Base-by-base conservation (phyloP, 2,797 vertebrate genomes). In the Pseudochirops corinnae region DNA sequence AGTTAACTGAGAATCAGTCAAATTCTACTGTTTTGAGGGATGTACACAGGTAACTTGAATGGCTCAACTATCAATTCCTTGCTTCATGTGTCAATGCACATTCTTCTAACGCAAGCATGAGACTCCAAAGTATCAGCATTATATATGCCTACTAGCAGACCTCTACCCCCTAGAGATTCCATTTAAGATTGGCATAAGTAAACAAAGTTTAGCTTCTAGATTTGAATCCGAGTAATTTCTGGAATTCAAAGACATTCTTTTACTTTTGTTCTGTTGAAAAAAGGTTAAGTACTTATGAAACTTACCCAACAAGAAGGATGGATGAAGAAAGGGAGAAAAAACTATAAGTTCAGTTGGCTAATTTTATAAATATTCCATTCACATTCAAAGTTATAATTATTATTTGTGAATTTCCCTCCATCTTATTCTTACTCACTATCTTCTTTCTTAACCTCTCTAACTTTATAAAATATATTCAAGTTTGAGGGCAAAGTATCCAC, bases 1-100 rank as follows among this genome's bases (percentile, higher is more conserved):
- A 95, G 13, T 92, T 93, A 94, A 95, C 56, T 94, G 87, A 92
- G 29, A 93, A 56, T 24, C 62, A 13, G 60, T 96, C 91, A 74
- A 96, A 94, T 91, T 93, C 57, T 82, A 94, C 29, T 94, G 29
- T 91, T 91, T 92, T 93, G 26, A 92, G 56, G 31, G 26, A 92
- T 87, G 92, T 56, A 74, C 87, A 74, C 5, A 94, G 0, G 0
- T 7, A 94, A 91, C 55, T 93, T 92, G 9, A 92, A 33, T 18
- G 1, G 21, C 56, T 97, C 52, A 55, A 29, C 4, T 87, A 87
- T 50, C 74, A 50, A 50, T 87, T 87, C 39, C 12, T 90, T 29
- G 52, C 14, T 96, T 91, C 90, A 90, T 91, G 90, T 57, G 87
- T 46, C 50, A 24, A 57, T 28, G 92, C 94, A 74, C 21, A 93